Conservation (phyloP, 2,888 invertebrate species). For the Drosophila paramelanica region DNA sequence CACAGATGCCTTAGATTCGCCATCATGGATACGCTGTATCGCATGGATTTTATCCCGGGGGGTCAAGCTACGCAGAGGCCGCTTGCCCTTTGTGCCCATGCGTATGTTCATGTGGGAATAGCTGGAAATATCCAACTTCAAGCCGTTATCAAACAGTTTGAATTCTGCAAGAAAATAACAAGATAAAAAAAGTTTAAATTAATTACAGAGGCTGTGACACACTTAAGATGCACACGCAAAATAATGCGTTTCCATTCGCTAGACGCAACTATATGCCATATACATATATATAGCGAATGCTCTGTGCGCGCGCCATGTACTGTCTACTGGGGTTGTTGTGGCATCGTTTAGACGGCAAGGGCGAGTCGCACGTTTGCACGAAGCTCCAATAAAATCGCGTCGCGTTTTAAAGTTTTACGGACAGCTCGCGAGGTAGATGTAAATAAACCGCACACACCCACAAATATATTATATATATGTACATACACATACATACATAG, state of each 20-base stretch:
- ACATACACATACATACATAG: constrained; percentile 12
- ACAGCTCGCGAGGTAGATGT: constrained; percentile 72
- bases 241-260: constrained; percentile 79
- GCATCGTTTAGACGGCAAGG: constrained; percentile 23
- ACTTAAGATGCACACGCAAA: constrained; percentile 57
- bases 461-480: constrained; percentile 23
- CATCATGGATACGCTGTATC: constrained; percentile 92
- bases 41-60: constrained; percentile 93
- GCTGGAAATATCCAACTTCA: constrained; percentile 85
- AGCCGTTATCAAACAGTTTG: constrained; percentile 84
- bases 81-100: constrained; percentile 91
- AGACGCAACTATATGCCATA: constrained; percentile 55
- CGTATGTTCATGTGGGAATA: constrained; percentile 84
- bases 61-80: constrained; percentile 91
- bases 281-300: constrained; percentile 56
- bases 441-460: constrained; percentile 59
- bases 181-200: constrained; percentile 35
- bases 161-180: constrained; percentile 66
- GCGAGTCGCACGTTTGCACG: constrained; percentile 62
- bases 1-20: constrained; percentile 94
- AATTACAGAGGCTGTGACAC: constrained; percentile 57
- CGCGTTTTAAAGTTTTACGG: constrained; percentile 77
- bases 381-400: constrained; percentile 81
- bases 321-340: constrained; percentile 66
- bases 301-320: constrained; percentile 73